phyloP scores from a whole-genome alignment of 2,797 vertebrate genomes.

The Myripristis jacobus region DNA sequence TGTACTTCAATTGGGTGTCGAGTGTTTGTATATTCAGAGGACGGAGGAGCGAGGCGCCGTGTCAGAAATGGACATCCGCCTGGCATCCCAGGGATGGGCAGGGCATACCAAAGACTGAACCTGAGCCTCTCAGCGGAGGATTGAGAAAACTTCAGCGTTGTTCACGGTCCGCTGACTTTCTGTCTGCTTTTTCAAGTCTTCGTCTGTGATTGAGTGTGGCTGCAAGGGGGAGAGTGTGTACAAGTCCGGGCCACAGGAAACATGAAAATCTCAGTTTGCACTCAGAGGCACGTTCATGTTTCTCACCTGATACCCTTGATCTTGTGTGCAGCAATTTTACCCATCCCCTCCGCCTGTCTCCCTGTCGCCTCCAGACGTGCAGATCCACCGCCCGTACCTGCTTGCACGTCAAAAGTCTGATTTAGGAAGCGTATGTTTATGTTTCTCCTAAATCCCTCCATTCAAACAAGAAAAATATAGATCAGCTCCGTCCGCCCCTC shows the following conservation, averaged over 20 bases:
- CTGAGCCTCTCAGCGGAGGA: slow-evolving; percentile 63
- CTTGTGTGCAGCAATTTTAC: slow-evolving; percentile 52
- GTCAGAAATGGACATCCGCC: slow-evolving; percentile 64
- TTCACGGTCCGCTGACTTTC: slow-evolving; percentile 63
- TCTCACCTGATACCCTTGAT: slow-evolving; percentile 77
- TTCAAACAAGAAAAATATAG: slow-evolving; percentile 20
- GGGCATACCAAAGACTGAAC: slow-evolving; percentile 59
- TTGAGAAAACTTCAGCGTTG: slow-evolving; percentile 56
- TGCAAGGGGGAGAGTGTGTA: slow-evolving; percentile 24
- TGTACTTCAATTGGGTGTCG: slow-evolving; percentile 28
- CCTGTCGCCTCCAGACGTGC: slow-evolving; percentile 39
- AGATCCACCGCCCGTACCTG: slow-evolving; percentile 32
- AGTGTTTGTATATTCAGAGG: slow-evolving; percentile 59
- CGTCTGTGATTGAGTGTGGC: slow-evolving; percentile 66
- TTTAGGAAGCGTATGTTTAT: slow-evolving; percentile 49
- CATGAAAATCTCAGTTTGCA: slow-evolving; percentile 71
- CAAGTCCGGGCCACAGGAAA: slow-evolving; percentile 71
- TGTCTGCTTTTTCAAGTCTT: slow-evolving; percentile 67
- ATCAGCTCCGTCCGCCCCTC: slow-evolving; percentile 14
- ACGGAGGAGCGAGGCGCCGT: slow-evolving; percentile 44
- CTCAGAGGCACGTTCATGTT: slow-evolving; percentile 65
- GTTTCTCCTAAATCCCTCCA: slow-evolving; percentile 18
- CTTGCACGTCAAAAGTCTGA: slow-evolving; percentile 37
- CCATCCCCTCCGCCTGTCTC: slow-evolving; percentile 45
- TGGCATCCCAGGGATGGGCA: slow-evolving; percentile 49